Percentiles rank a stretch among this genome's conserved stretches.
These are phyloP conservation scores for Acrocephalus kingi DNA, from an alignment of 2,113 vertebrate species.

Conservation along the genomic window DNA sequence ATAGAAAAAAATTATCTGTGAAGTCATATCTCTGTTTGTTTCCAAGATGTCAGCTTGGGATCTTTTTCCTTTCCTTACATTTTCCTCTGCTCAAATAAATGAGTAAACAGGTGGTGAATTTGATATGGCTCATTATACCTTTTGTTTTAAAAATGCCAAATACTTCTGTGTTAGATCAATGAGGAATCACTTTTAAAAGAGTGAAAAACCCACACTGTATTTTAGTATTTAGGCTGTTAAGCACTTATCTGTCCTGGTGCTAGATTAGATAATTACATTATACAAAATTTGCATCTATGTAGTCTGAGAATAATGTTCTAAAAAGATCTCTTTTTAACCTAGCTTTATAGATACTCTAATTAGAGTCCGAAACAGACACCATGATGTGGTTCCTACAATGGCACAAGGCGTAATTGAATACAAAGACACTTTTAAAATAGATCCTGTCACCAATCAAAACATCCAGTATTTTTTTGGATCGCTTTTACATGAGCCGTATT, in stretches of 20 bases:
- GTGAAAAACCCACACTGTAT: not conserved
- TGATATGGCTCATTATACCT: not conserved
- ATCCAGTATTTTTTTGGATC: slow-evolving; percentile 98
- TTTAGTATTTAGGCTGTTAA: not conserved
- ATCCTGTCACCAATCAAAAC: slow-evolving; percentile 93
- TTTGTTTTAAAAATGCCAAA: not conserved
- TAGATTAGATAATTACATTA: not conserved
- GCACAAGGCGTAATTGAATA: slow-evolving; percentile 95
- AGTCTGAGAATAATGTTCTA: not conserved
- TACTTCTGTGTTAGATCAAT: not conserved
- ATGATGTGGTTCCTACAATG: slow-evolving; percentile 95
- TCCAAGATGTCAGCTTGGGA: not conserved
- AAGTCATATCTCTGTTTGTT: not conserved
- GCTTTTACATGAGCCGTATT: slow-evolving; percentile 99
- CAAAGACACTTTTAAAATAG: slow-evolving; percentile 89
- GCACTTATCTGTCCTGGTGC: not conserved
- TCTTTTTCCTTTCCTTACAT: not conserved
- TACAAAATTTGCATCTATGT: not conserved
- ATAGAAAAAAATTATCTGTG: not conserved
- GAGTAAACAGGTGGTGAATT: not conserved
- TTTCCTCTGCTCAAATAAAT: not conserved
- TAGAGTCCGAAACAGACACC: slow-evolving; percentile 90
- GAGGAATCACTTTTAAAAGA: not conserved
- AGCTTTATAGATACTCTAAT: slow-evolving; percentile 92
- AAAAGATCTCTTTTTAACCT: not conserved